Percentiles rank a stretch among this genome's conserved stretches.
These are phyloP conservation scores for Luidia sarsii DNA, from an alignment of 53 echinoderm and acorn worm genomes.

Conservation along the genomic window DNA sequence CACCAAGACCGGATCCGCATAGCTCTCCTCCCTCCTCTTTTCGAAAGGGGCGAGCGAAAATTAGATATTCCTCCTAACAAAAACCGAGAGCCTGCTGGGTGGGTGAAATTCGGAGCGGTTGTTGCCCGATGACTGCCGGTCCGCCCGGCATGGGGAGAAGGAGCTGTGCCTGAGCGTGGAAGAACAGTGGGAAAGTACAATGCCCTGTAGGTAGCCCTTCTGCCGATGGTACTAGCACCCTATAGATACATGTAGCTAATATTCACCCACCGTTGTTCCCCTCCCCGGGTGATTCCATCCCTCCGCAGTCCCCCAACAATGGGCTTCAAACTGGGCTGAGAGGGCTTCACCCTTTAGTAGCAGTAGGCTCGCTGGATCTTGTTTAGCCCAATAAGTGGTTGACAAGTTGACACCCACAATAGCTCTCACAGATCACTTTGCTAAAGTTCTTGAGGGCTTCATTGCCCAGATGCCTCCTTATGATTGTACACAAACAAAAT, in stretches of 20 bases:
- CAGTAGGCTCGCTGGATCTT: too few relatives aligned
- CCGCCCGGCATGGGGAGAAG: slow-evolving; percentile 31
- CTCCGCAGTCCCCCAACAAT: slow-evolving; percentile 8
- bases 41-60: neutral
- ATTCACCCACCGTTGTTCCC: slow-evolving; percentile 46
- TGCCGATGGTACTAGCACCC: slow-evolving; percentile 16
- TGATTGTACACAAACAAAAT: too few relatives aligned
- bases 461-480: too few relatives aligned
- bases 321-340: slow-evolving; percentile 38
- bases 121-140: slow-evolving; percentile 35
- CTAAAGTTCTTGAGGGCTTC: too few relatives aligned
- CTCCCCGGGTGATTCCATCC: slow-evolving; percentile 2
- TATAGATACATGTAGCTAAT: slow-evolving; percentile 40
- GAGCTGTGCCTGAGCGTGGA: neutral
- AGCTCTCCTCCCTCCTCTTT: too few relatives aligned
- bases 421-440: too few relatives aligned
- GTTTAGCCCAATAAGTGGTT: too few relatives aligned
- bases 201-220: slow-evolving; percentile 20
- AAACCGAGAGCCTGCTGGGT: slow-evolving; percentile 50
- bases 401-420: too few relatives aligned
- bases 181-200: slow-evolving; percentile 48
- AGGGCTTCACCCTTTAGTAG: too few relatives aligned
- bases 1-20: too few relatives aligned
- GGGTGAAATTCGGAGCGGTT: slow-evolving; percentile 31
- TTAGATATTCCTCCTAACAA: slow-evolving; percentile 24